A percentile compares a stretch with the other conserved stretches of the same genome.
phyloP scores from a whole-genome alignment of 2,888 invertebrate genomes.

The Sminthurides aquaticus region DNA sequence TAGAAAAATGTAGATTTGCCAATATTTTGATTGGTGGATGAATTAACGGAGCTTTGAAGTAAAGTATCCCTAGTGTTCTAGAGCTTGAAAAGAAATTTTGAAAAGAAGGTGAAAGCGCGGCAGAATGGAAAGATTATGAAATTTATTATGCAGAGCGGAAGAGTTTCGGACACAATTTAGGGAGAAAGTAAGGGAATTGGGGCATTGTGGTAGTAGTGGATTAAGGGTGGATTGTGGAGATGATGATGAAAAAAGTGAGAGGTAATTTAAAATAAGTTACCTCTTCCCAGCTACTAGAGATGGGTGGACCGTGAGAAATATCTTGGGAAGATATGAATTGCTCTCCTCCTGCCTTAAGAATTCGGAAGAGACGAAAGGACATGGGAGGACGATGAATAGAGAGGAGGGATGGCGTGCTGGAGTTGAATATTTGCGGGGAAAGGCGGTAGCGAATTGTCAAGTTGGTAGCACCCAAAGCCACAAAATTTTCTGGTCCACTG shows the following conservation, averaged over 20 bases:
- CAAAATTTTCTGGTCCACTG: slow-evolving; percentile 35
- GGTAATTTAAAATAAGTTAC: slow-evolving; percentile 2
- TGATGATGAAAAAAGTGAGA: not conserved
- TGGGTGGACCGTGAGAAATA: slow-evolving; percentile 8
- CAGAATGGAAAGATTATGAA: too few species aligned
- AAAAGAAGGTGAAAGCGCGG: too few species aligned
- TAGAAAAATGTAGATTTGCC: too few species aligned
- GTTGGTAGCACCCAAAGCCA: slow-evolving; percentile 39
- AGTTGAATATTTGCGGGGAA: slow-evolving; percentile 29
- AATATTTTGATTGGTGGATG: too few species aligned
- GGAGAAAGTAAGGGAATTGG: too few species aligned
- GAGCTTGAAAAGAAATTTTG: too few species aligned
- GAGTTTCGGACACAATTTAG: too few species aligned
- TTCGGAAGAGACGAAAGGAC: slow-evolving; percentile 18
- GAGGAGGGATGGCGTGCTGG: slow-evolving; percentile 11
- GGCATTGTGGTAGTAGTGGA: not conserved
- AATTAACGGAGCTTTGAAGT: too few species aligned
- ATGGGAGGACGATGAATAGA: slow-evolving; percentile 6
- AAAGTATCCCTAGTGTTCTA: too few species aligned
- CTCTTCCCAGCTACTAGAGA: slow-evolving; percentile 22
- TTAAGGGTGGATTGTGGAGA: not conserved
- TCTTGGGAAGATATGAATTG: slow-evolving; percentile 18
- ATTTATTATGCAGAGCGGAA: too few species aligned
- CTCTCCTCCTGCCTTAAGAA: slow-evolving; percentile 14
- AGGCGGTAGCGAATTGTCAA: slow-evolving; percentile 38